Evolutionary conservation across 1,140 invertebrate genomes (phyloP).

Genomic region (Drosophila kohkoa): DNA sequence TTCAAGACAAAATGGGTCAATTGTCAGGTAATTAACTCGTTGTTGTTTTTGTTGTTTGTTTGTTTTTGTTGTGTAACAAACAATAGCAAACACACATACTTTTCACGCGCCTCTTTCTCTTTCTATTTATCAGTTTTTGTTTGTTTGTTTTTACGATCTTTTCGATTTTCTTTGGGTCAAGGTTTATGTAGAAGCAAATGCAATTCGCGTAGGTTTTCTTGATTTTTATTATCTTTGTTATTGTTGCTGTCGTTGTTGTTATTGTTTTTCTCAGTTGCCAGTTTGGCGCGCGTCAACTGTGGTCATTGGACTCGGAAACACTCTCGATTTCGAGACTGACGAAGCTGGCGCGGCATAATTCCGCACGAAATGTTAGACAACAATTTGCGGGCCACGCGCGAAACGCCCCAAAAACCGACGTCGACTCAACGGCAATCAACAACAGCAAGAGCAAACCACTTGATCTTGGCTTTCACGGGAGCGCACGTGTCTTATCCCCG

Average conservation of each 20-base stretch:
- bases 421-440: background rate
- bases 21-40: slow-evolving; percentile 10
- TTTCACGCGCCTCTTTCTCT: slow-evolving; percentile 10
- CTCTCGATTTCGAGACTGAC: slow-evolving; percentile 67
- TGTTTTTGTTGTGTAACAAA: slow-evolving; percentile 15
- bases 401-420: slow-evolving; percentile 20
- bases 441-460: slow-evolving; percentile 10
- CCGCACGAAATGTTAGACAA: slow-evolving; percentile 54
- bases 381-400: slow-evolving; percentile 57
- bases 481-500: slow-evolving; percentile 24
- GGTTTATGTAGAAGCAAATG: slow-evolving; percentile 30
- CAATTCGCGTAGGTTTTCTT: slow-evolving; percentile 26
- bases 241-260: too few relatives aligned
- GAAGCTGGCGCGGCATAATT: slow-evolving; percentile 70
- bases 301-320: slow-evolving; percentile 73
- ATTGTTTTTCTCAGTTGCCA: slow-evolving; percentile 30
- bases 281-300: slow-evolving; percentile 18
- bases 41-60: slow-evolving; percentile 3
- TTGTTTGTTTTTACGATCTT: background rate
- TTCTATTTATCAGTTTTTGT: background rate
- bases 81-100: background rate
- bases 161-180: slow-evolving; percentile 41
- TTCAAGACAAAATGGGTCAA: slow-evolving; percentile 24
- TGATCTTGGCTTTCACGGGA: slow-evolving; percentile 51
- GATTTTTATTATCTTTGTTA: slow-evolving; percentile 14